phyloP scores from a whole-genome alignment of 2,888 invertebrate species.

The Gymnocheta viridis region DNA sequence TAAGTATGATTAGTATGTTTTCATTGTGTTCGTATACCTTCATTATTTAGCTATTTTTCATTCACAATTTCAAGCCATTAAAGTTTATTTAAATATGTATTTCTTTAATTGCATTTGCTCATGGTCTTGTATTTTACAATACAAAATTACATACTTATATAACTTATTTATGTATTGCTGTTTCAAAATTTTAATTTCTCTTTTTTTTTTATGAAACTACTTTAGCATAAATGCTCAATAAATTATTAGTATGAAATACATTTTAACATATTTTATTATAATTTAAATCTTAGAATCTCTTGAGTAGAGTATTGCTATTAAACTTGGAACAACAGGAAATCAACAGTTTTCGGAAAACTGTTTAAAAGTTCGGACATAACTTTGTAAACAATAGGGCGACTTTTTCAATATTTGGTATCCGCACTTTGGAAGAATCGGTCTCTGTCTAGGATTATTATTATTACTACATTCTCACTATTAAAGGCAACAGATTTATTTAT shows the following conservation, averaged over 20 bases:
- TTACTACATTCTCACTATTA: too few species aligned
- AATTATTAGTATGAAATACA: background rate
- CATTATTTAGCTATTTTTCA: background rate
- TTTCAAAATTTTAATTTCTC: background rate
- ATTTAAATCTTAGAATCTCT: background rate
- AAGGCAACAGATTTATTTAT: too few species aligned
- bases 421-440: too few species aligned
- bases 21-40: background rate
- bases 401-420: too few species aligned
- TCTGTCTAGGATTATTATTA: too few species aligned
- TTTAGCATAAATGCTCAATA: slow-evolving; percentile 12
- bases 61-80: slow-evolving; percentile 12
- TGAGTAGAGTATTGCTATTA: too few species aligned
- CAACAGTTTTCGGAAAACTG: too few species aligned
- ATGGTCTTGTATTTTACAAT: slow-evolving; percentile 26
- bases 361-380: too few species aligned
- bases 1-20: background rate
- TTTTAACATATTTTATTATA: background rate
- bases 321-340: background rate
- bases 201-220: background rate
- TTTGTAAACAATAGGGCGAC: too few species aligned
- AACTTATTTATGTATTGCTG: background rate
- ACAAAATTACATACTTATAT: slow-evolving; percentile 40
- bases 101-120: slow-evolving; percentile 21
- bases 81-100: slow-evolving; percentile 6